Percentiles rank a stretch among this genome's conserved stretches.
Evolutionary conservation across 2,888 invertebrate species (phyloP).

Genomic region (Pedicia rivosa): DNA sequence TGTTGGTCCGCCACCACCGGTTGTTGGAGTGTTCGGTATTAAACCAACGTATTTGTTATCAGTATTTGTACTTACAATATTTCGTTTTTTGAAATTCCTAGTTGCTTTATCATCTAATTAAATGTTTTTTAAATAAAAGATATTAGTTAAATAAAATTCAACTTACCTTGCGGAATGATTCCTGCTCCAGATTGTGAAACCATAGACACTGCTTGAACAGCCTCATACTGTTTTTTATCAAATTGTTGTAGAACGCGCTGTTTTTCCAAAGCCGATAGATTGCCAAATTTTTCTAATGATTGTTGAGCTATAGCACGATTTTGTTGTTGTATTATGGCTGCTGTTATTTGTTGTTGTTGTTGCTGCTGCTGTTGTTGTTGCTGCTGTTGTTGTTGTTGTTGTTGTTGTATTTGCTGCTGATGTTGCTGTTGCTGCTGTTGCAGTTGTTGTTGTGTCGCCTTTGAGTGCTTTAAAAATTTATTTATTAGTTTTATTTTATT

Average conservation of each 20-base stretch:
- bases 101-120: too few relatives aligned
- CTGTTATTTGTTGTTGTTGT: conserved; percentile 47
- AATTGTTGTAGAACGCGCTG: conserved; percentile 37
- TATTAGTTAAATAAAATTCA: too few relatives aligned
- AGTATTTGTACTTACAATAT: not conserved
- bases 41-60: not conserved
- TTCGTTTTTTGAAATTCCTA: not conserved
- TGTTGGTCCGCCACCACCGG: too few relatives aligned
- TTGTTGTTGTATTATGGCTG: conserved; percentile 47
- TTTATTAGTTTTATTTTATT: too few relatives aligned
- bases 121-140: too few relatives aligned
- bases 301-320: conserved; percentile 40
- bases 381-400: conserved; percentile 25
- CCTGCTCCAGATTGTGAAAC: too few relatives aligned
- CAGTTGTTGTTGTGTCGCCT: conserved; percentile 19
- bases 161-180: too few relatives aligned
- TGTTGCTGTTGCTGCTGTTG: conserved; percentile 16
- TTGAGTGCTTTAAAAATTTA: not conserved
- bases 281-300: conserved; percentile 44
- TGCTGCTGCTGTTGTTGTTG: conserved; percentile 33
- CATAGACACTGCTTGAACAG: conserved; percentile 11
- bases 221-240: conserved; percentile 30
- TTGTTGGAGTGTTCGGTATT: too few relatives aligned
- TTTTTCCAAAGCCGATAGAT: conserved; percentile 36
- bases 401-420: conserved; percentile 20